Percentiles rank a stretch among this genome's conserved stretches.
phyloP scores from a whole-genome alignment of 2,797 vertebrate genomes.

The Trachurus trachurus region DNA sequence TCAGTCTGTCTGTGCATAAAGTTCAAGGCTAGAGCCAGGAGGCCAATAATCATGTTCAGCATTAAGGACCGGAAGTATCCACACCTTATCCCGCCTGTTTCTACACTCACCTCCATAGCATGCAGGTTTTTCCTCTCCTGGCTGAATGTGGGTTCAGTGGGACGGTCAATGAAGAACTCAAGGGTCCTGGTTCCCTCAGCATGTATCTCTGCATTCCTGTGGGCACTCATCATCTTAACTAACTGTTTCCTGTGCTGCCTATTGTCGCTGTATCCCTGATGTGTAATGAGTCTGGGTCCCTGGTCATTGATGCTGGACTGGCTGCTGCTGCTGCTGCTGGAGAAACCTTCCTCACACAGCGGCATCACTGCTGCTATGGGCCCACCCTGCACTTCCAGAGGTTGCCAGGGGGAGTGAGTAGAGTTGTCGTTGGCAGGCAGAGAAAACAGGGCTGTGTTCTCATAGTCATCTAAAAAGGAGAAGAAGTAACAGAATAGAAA shows the following conservation, averaged over 20 bases:
- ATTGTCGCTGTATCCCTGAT: slow-evolving; percentile 59
- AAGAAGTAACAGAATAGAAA: background rate
- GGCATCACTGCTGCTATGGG: slow-evolving; percentile 50
- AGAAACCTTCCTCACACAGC: slow-evolving; percentile 57
- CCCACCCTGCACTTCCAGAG: slow-evolving; percentile 70
- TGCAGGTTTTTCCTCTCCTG: slow-evolving; percentile 85
- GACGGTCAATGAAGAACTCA: slow-evolving; percentile 72
- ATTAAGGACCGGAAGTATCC: background rate
- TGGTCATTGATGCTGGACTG: slow-evolving; percentile 55
- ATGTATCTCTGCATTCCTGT: slow-evolving; percentile 21
- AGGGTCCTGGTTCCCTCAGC: slow-evolving; percentile 56
- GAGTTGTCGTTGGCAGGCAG: slow-evolving; percentile 29
- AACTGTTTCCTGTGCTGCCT: slow-evolving; percentile 58
- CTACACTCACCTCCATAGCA: slow-evolving; percentile 53
- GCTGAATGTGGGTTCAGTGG: slow-evolving; percentile 66
- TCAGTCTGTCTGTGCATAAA: background rate
- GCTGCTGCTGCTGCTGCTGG: slow-evolving; percentile 75
- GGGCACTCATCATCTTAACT: slow-evolving; percentile 22
- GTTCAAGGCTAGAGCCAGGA: background rate
- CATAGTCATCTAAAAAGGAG: slow-evolving; percentile 60
- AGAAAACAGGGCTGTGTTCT: slow-evolving; percentile 59
- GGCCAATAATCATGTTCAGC: background rate
- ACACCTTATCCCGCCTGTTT: background rate
- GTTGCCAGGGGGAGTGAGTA: slow-evolving; percentile 68
- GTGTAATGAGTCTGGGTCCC: slow-evolving; percentile 76